phyloP scores from a whole-genome alignment of 2,888 invertebrate genomes.

The Gnatocerus cornutus region DNA sequence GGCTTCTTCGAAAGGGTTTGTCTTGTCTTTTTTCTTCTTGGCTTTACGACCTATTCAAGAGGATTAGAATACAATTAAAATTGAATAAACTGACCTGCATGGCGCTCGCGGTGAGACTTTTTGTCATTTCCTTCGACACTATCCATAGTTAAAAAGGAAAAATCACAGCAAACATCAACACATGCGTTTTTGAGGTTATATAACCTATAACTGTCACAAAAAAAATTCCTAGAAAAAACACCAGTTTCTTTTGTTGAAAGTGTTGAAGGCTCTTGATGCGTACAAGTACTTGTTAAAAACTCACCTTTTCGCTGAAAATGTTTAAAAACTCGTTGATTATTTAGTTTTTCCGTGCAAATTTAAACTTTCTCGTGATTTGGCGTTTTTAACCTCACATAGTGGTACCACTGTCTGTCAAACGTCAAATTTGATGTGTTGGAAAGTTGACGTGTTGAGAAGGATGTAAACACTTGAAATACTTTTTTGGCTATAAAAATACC shows the following conservation, averaged over 20 bases:
- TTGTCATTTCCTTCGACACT: conserved; percentile 20
- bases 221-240: background rate
- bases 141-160: background rate
- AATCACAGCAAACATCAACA: background rate
- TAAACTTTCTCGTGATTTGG: too few relatives aligned
- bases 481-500: background rate
- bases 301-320: too few relatives aligned
- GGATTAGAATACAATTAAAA: background rate
- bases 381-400: too few relatives aligned
- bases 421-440: conserved; percentile 28
- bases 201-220: background rate
- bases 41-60: conserved; percentile 82
- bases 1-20: conserved; percentile 77
- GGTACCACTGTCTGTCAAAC: background rate
- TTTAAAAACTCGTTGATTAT: too few relatives aligned
- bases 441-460: conserved; percentile 40
- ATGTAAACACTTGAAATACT: conserved; percentile 22
- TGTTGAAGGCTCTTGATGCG: too few relatives aligned
- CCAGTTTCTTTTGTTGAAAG: background rate
- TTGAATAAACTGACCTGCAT: conserved; percentile 18
- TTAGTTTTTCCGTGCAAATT: too few relatives aligned
- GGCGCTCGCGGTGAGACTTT: conserved; percentile 41
- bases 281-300: too few relatives aligned
- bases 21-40: conserved; percentile 85
- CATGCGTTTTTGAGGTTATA: conserved; percentile 23